Evolutionary conservation across 2,797 vertebrate genomes (phyloP).

Genomic region (Melopsittacus undulatus): DNA sequence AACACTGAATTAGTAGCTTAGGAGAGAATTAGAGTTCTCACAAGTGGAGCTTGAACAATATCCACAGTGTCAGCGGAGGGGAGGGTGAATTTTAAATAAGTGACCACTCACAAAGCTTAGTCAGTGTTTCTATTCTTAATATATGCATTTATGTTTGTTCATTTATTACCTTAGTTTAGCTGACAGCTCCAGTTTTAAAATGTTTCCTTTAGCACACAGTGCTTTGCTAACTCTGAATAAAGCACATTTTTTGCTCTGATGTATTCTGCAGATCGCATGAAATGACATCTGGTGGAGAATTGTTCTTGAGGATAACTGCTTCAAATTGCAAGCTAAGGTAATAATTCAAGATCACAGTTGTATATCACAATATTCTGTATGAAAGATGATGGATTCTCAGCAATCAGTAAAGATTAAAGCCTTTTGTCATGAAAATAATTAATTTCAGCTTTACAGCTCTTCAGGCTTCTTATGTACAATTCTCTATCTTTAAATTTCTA

Average conservation of each 20-base stretch:
- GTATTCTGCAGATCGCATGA: background rate
- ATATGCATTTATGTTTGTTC: background rate
- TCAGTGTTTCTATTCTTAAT: background rate
- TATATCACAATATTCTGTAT: background rate
- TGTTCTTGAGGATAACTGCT: background rate
- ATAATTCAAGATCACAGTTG: background rate
- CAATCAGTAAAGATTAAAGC: background rate
- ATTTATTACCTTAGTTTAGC: background rate
- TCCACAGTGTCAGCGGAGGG: background rate
- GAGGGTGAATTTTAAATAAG: background rate
- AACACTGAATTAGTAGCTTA: background rate
- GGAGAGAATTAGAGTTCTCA: background rate
- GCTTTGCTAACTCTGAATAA: background rate
- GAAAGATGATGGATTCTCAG: background rate
- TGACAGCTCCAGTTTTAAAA: background rate
- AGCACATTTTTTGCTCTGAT: background rate
- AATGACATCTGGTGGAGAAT: background rate
- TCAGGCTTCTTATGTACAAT: background rate
- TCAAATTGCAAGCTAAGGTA: background rate
- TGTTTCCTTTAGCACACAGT: background rate
- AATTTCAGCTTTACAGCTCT: background rate
- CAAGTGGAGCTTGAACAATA: background rate
- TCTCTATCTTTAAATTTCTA: background rate
- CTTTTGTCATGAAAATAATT: background rate
- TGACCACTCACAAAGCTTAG: background rate